Conservation (phyloP, 92 coral and sea anemone species). For the Blastomussa wellsi region DNA sequence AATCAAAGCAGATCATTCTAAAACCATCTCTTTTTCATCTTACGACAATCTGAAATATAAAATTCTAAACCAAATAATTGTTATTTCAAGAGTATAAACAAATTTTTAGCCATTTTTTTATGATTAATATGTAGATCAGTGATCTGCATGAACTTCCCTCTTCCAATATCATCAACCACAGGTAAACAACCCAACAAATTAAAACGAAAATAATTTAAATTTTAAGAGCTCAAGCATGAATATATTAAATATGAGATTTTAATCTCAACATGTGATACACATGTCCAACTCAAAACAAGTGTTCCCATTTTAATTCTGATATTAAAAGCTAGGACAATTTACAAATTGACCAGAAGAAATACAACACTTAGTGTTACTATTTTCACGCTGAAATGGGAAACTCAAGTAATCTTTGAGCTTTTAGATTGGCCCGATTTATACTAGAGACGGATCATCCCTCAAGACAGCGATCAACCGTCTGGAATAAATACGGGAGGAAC, state of each 20-base stretch:
- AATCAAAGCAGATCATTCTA: slow-evolving; percentile 5
- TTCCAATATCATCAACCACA: not conserved
- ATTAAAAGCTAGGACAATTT: too few species aligned
- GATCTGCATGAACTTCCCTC: not conserved
- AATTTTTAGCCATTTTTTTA: not conserved
- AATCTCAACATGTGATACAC: not conserved
- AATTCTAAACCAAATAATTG: not conserved
- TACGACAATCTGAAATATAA: not conserved
- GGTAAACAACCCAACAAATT: not conserved
- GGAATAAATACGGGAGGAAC: too few species aligned
- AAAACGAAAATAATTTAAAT: not conserved
- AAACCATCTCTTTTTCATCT: not conserved
- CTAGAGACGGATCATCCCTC: too few species aligned
- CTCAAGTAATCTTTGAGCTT: not conserved
- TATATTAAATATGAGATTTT: not conserved
- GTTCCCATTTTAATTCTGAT: too few species aligned
- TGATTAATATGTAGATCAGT: too few species aligned
- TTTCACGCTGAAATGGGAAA: not conserved
- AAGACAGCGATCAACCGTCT: too few species aligned
- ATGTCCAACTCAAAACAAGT: not conserved
- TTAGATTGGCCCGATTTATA: too few species aligned
- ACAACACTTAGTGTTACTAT: not conserved
- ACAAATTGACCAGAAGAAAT: not conserved
- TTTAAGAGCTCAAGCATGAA: not conserved
- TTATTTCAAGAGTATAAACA: not conserved